Percentiles rank a stretch among this genome's conserved stretches.
Evolutionary conservation across 2,113 vertebrate genomes (phyloP).

Genomic region (Mionectes macconnelli): DNA sequence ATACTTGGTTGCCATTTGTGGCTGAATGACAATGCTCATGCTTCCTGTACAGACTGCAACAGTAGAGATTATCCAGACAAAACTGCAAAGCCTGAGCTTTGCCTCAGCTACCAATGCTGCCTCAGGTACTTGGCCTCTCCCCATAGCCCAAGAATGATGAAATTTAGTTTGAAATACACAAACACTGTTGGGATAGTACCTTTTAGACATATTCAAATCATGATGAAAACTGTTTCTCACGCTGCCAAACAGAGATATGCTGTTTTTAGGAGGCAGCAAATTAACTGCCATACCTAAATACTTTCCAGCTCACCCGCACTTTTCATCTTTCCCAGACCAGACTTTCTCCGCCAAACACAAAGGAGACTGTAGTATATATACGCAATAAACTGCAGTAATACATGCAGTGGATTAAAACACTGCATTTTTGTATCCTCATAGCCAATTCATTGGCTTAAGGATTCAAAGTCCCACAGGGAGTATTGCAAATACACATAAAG

Average conservation of each 20-base stretch:
- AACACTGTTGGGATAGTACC: neutral
- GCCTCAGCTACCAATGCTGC: neutral
- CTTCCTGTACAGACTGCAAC: neutral
- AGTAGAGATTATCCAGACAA: neutral
- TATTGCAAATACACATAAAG: slow-evolving; percentile 4
- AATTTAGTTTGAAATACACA: neutral
- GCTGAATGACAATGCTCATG: neutral
- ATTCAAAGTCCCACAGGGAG: neutral
- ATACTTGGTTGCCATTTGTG: neutral
- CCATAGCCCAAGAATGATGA: neutral
- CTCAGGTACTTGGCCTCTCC: neutral
- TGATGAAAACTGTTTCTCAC: neutral
- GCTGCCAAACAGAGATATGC: neutral
- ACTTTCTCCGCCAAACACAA: neutral
- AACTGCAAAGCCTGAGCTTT: neutral
- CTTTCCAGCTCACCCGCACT: neutral
- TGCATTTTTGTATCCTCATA: slow-evolving; percentile 36
- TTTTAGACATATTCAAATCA: neutral
- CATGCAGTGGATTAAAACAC: slow-evolving; percentile 19
- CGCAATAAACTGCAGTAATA: neutral
- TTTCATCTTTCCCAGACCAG: neutral
- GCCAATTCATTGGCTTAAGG: slow-evolving; percentile 26
- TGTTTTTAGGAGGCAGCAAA: neutral
- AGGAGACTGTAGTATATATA: neutral
- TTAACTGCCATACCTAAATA: neutral